phyloP scores from a whole-genome alignment of 2,113 vertebrate species.

The Pseudorhombus dupliciocellatus region DNA sequence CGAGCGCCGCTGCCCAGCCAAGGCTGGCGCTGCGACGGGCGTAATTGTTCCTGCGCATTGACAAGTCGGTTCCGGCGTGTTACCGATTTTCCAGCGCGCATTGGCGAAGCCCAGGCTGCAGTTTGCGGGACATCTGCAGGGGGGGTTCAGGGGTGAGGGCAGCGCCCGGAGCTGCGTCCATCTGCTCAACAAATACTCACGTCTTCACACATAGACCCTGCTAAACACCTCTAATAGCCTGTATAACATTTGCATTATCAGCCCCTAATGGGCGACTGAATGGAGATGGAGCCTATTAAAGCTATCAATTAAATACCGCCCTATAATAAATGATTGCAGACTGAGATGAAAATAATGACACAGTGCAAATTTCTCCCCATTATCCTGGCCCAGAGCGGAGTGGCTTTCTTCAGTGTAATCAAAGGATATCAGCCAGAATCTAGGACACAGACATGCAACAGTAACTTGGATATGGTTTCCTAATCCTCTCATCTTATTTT shows the following conservation, averaged over 20 bases:
- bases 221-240: slow-evolving; percentile 68
- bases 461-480: slow-evolving; percentile 70
- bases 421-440: slow-evolving; percentile 68
- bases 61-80: slow-evolving; percentile 86
- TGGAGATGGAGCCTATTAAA: slow-evolving; percentile 34
- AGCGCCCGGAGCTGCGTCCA: slow-evolving; percentile 85
- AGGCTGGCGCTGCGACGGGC: slow-evolving; percentile 86
- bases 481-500: slow-evolving; percentile 68
- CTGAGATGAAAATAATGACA: slow-evolving; percentile 65
- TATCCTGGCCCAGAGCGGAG: slow-evolving; percentile 51
- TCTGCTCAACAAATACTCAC: slow-evolving; percentile 84
- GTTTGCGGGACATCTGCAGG: slow-evolving; percentile 85
- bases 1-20: slow-evolving; percentile 80
- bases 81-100: slow-evolving; percentile 84
- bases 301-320: slow-evolving; percentile 57
- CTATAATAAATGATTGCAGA: slow-evolving; percentile 44
- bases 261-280: slow-evolving; percentile 52
- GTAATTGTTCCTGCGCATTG: slow-evolving; percentile 84
- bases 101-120: slow-evolving; percentile 71
- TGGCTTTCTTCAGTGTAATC: slow-evolving; percentile 55
- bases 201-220: slow-evolving; percentile 60
- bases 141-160: slow-evolving; percentile 85
- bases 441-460: slow-evolving; percentile 70
- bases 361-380: slow-evolving; percentile 53
- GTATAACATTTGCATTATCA: slow-evolving; percentile 64